Evolutionary conservation across 1,140 invertebrate genomes (phyloP), one percentile per base, ranked within the genome.

Genomic region (Calycopis cecrops): DNA sequence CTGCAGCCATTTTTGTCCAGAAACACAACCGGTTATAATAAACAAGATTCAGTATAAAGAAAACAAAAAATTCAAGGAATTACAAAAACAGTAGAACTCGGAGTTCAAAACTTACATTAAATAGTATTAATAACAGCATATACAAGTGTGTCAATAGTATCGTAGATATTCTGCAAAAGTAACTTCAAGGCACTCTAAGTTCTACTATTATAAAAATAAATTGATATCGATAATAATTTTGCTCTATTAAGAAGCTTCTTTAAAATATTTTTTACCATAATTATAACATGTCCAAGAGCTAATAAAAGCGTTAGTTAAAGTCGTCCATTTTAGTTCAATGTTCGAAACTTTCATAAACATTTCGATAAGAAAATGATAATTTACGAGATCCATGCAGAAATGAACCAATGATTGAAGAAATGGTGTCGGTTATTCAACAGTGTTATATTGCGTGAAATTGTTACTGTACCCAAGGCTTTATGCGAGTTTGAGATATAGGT

Each of bases 351-450:
- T 55, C 75, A 71, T 86, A 86, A 28, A 44, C 40, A 44, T 53
- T 35, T 44, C 42, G 42, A 47, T 53, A 53, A 52, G 9, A 55
- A 57, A 65, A 70, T 69, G 57, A 57, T 73, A 74, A 61, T 70
- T 76, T 69, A 69, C 77, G 74, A 83, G 74, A 82, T 81, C 71
- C 83, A 86, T 86, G 83, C 83, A 86, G 48, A 84, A 86, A 84
- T 85, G 79, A 79, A 75, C 76, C 78, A 66, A 85, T 84, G 77
- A 72, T 67, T 78, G 81, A 86, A 86, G 83, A 86, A 85, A 85
- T 84, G 83, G 83, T 86, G 83, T 85, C 73, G 76, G 73, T 83
- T 80, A 82, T 72, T 73, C 52, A 38, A 76, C 62, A 66, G 70
- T 74, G 72, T 70, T 77, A 67, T 69, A 72, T 75, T 75, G 79